A percentile compares a stretch with the other conserved stretches of the same genome.
These are phyloP conservation scores for Halcyon senegalensis DNA, from an alignment of 2,113 vertebrate species.

Conservation along the genomic window DNA sequence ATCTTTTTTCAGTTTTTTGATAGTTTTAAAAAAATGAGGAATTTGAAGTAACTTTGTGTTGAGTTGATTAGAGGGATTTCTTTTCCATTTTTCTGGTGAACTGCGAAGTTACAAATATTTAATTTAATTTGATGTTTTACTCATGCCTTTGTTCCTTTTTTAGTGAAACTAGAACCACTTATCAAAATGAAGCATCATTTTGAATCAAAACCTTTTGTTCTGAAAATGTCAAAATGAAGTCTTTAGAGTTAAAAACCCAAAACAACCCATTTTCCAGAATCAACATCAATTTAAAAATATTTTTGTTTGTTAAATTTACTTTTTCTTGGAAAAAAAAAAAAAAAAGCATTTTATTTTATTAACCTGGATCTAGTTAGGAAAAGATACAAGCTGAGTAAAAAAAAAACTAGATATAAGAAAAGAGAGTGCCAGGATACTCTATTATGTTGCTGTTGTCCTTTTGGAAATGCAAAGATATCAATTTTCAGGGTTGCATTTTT, in stretches of 20 bases:
- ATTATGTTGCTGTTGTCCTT: not conserved
- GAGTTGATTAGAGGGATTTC: not conserved
- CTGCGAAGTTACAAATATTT: not conserved
- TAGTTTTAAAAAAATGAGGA: not conserved
- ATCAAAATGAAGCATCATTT: not conserved
- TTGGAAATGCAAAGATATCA: not conserved
- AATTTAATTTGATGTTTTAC: not conserved
- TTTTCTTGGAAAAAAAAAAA: not conserved
- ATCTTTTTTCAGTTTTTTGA: not conserved
- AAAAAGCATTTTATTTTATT: not conserved
- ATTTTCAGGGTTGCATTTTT: conserved; percentile 19
- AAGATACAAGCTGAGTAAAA: not conserved
- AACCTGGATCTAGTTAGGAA: not conserved
- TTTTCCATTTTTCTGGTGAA: not conserved
- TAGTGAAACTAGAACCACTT: not conserved
- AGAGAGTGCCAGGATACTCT: not conserved
- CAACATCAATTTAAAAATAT: not conserved
- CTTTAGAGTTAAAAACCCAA: not conserved
- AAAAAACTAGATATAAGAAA: not conserved
- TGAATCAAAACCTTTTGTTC: not conserved
- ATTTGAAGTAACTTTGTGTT: not conserved
- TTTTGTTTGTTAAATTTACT: not conserved
- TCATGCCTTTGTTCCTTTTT: not conserved
- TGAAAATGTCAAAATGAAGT: not conserved
- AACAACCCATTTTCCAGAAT: not conserved